Conservation (phyloP, 2,113 vertebrate genomes). For the Potamarius usumacintae region DNA sequence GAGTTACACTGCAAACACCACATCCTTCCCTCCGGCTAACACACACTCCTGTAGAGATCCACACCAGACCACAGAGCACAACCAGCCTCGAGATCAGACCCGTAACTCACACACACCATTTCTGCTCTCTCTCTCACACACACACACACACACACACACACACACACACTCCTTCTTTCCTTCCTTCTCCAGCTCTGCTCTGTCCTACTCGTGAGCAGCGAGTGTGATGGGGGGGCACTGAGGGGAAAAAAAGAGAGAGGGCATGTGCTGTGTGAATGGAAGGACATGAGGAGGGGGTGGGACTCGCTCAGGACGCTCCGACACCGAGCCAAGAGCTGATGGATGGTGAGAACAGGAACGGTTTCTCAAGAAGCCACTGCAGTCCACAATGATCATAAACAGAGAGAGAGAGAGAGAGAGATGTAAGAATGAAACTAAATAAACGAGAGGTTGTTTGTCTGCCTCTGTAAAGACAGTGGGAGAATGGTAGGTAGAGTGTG, state of each 20-base stretch:
- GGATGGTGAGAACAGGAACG: background rate
- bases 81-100: constrained; percentile 5
- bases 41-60: constrained; percentile 48
- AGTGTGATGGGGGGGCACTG: constrained; percentile 63
- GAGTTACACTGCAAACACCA: constrained; percentile 96
- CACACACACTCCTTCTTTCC: constrained; percentile 2
- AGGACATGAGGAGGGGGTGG: constrained; percentile 24
- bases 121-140: constrained; percentile 13
- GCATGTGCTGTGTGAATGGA: constrained; percentile 54
- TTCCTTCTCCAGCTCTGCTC: constrained; percentile 24
- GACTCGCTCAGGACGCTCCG: constrained; percentile 4
- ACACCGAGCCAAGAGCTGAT: constrained; percentile 26
- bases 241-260: constrained; percentile 55
- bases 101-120: constrained; percentile 4
- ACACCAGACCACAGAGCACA: constrained; percentile 33
- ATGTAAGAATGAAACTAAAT: background rate
- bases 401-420: constrained; percentile 12
- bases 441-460: constrained; percentile 29
- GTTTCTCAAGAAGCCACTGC: background rate
- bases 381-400: background rate
- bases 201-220: constrained; percentile 51
- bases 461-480: constrained; percentile 35
- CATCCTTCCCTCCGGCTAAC: constrained; percentile 73
- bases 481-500: constrained; percentile 38
- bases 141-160: background rate